These are phyloP conservation scores for Noctilio leporinus DNA, from an alignment of 2,113 vertebrate genomes.

Conservation along the genomic window DNA sequence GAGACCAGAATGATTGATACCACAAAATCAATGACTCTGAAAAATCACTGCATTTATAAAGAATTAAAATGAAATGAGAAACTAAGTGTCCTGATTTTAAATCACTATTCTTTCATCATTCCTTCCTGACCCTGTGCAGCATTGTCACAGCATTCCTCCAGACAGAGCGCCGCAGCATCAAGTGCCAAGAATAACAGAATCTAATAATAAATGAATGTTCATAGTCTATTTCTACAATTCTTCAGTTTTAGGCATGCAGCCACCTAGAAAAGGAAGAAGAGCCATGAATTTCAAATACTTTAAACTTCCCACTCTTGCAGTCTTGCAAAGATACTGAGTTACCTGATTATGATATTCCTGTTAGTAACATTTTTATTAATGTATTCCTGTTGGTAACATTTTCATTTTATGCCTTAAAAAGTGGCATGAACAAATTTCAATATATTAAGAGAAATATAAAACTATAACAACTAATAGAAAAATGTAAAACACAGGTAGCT, in stretches of 20 bases:
- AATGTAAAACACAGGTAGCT: constrained; percentile 54
- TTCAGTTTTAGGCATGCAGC: background rate
- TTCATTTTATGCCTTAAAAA: constrained; percentile 53
- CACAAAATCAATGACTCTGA: background rate
- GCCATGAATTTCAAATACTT: background rate
- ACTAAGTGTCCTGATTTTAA: background rate
- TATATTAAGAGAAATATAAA: constrained; percentile 54
- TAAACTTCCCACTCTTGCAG: background rate
- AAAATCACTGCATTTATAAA: background rate
- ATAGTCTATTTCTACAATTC: background rate
- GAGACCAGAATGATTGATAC: background rate
- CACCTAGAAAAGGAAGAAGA: background rate
- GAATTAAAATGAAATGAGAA: background rate
- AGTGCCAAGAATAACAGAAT: background rate
- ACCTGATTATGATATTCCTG: background rate
- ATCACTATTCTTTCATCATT: background rate
- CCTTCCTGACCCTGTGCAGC: background rate
- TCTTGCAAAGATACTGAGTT: background rate
- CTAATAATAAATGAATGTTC: background rate
- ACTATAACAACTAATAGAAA: constrained; percentile 46
- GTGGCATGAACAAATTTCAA: constrained; percentile 51
- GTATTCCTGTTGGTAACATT: background rate
- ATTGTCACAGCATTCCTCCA: background rate
- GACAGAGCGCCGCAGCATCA: background rate
- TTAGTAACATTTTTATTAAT: constrained; percentile 30